phyloP scores from a whole-genome alignment of 2,113 vertebrate species.

The Nycticorax nycticorax region DNA sequence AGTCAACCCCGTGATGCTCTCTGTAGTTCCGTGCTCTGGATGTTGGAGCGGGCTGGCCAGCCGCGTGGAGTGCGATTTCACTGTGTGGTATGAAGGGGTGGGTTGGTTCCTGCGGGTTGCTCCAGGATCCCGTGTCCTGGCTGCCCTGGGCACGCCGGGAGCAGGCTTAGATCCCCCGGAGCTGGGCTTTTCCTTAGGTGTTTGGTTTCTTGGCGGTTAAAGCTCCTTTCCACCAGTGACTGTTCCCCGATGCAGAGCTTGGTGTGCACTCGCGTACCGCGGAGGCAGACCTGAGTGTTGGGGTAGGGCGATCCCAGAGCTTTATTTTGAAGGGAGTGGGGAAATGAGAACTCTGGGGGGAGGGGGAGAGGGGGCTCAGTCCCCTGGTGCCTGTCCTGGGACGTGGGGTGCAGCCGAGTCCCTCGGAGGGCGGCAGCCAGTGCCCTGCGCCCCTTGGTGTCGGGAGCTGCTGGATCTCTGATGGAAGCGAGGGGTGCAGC shows the following conservation, averaged over 20 bases:
- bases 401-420: background rate
- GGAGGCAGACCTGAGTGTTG: background rate
- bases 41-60: background rate
- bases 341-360: background rate
- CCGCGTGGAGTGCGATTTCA: background rate
- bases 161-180: background rate
- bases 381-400: background rate
- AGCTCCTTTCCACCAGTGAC: background rate
- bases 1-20: background rate
- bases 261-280: accelerated
- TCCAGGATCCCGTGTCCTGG: too few relatives aligned
- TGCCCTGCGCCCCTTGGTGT: background rate
- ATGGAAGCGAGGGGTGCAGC: too few relatives aligned
- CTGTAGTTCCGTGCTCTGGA: background rate
- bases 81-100: background rate
- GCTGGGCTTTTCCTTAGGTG: accelerated
- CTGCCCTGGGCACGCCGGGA: too few relatives aligned
- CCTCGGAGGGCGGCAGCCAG: background rate
- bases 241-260: accelerated
- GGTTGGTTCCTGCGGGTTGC: too few relatives aligned
- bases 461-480: too few relatives aligned
- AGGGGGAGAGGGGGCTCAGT: background rate
- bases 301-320: too few relatives aligned
- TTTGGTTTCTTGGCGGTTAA: background rate
- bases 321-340: background rate